phyloP scores from a whole-genome alignment of 30 jellyfish, hydroid and myxozoan genomes.

The Cassiopea andromeda region DNA sequence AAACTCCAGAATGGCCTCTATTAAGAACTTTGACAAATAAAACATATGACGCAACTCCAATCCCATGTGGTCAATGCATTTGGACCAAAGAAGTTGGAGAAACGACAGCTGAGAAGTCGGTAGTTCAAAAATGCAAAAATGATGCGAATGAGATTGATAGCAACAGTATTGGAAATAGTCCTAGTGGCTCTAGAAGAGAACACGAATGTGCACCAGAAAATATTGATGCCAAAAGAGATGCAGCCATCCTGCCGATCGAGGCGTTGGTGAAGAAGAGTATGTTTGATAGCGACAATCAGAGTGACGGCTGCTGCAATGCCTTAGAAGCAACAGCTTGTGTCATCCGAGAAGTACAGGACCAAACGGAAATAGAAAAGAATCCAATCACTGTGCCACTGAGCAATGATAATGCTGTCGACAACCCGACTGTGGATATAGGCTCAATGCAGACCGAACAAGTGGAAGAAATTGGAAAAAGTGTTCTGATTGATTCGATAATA shows the following conservation, averaged over 20 bases:
- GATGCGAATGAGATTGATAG: neutral
- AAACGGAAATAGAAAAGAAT: neutral
- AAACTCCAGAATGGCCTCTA: slow-evolving; percentile 19
- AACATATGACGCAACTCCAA: neutral
- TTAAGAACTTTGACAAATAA: slow-evolving; percentile 27
- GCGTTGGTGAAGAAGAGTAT: neutral
- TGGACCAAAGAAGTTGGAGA: neutral
- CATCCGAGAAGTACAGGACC: neutral
- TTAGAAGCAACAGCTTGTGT: neutral
- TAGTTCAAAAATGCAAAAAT: neutral
- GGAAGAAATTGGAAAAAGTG: neutral
- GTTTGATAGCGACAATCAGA: neutral
- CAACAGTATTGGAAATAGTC: no score
- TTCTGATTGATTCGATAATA: neutral
- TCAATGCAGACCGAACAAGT: neutral
- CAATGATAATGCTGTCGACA: neutral
- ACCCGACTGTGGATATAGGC: neutral
- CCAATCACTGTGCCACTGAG: neutral
- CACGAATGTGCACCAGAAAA: no score
- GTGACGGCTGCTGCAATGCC: neutral
- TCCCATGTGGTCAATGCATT: neutral
- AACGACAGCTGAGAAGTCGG: neutral
- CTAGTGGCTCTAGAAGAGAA: no score
- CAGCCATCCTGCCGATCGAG: neutral
- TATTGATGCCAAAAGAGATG: neutral